Evolutionary conservation across 2,888 invertebrate genomes (phyloP), one percentile per base, ranked within the genome.

Genomic region (Euclidia mi): DNA sequence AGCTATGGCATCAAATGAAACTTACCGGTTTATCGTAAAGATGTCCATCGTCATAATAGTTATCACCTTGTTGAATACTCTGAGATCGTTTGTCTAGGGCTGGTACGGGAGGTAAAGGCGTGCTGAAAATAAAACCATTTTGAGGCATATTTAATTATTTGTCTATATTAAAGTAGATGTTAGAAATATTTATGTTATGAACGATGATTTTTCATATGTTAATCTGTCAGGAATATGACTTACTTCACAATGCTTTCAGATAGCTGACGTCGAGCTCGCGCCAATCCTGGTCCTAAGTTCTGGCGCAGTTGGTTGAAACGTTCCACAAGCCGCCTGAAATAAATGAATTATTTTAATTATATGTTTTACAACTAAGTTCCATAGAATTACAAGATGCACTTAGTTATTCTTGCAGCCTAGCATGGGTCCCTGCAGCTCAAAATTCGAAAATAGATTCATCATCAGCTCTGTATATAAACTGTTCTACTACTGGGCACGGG

Each of bases 261-360:
- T 67, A 97, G 95, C 78, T 97, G 97, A 3, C 96, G 90, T 68
- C 96, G 95, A 0, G 96, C 90, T 9, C 96, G 94, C 40, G 95
- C 94, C 20, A 95, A 83, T 10, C 96, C 91, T 0, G 96, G 95
- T 0, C 97, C 97, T 41, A 98, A 91, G 76, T 97, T 97, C 71
- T 97, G 97, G 68, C 97, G 96, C 60, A 99, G 92, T 81, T 98
- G 98, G 2, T 96, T 96, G 85, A 98, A 98, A 61, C 98, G 95
- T 84, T 99, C 98, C 35, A 98, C 96, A 34, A 99, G 94, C 61
- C 99, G 96, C 76, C 97, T 97, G 82, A 10, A 82, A 83, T 18
- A 3, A 12, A 3, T 14, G 1, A 20, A n/a, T n/a, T n/a, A n/a
- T n/a, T n/a, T n/a, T n/a, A n/a, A n/a, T n/a, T n/a, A n/a, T n/a